phyloP scores from a whole-genome alignment of 2,797 vertebrate species.

The Sebastes umbrosus region DNA sequence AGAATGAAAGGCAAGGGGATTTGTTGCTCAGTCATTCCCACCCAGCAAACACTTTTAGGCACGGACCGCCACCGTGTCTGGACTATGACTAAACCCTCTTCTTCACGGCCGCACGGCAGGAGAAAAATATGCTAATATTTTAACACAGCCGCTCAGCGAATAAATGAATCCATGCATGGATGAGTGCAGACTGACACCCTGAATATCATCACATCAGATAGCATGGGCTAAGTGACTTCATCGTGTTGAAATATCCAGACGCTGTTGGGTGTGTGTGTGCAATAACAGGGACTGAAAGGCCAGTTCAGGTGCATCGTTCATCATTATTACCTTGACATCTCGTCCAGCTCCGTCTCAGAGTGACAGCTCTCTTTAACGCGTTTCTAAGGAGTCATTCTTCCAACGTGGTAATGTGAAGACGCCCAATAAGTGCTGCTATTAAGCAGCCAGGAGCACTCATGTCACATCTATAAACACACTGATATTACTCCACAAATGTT shows the following conservation, averaged over 20 bases:
- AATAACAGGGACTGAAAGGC: constrained; percentile 44
- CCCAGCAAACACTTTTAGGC: constrained; percentile 19
- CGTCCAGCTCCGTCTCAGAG: constrained; percentile 35
- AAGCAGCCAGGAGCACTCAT: constrained; percentile 43
- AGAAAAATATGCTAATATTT: constrained; percentile 58
- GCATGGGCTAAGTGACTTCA: constrained; percentile 45
- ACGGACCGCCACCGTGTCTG: not conserved
- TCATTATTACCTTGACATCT: constrained; percentile 55
- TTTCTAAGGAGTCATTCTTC: constrained; percentile 60
- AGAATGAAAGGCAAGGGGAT: not conserved
- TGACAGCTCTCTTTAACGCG: constrained; percentile 54
- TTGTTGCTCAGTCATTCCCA: not conserved
- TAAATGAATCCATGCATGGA: constrained; percentile 59
- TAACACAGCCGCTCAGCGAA: constrained; percentile 41
- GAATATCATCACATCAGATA: constrained; percentile 60
- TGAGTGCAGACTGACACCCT: constrained; percentile 48
- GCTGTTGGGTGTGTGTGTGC: constrained; percentile 13
- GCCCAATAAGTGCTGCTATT: constrained; percentile 57
- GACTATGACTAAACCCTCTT: constrained; percentile 44
- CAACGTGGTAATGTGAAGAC: constrained; percentile 54
- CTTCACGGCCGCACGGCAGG: constrained; percentile 36
- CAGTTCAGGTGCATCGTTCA: constrained; percentile 45
- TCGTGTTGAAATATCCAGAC: constrained; percentile 40
- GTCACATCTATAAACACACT: constrained; percentile 57
- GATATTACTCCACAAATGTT: constrained; percentile 47